phyloP scores from a whole-genome alignment of 1,140 invertebrate species.

The Teleopsis dalmanni region DNA sequence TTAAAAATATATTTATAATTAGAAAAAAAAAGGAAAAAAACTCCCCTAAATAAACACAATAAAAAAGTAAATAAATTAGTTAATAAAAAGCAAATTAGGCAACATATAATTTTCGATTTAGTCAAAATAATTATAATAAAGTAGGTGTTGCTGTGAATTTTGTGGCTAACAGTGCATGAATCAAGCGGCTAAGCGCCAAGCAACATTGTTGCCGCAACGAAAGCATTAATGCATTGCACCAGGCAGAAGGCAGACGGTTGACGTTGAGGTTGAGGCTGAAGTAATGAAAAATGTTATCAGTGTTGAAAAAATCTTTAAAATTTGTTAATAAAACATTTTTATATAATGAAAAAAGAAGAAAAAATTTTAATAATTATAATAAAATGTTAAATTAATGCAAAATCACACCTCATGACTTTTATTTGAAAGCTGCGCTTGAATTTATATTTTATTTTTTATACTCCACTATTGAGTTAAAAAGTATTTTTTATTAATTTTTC shows the following conservation, averaged over 20 bases:
- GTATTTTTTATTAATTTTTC: too few relatives aligned
- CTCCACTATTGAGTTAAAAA: too few relatives aligned
- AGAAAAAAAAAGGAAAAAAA: constrained; percentile 1
- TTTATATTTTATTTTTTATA: too few relatives aligned
- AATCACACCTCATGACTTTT: constrained; percentile 8
- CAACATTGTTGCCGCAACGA: too few relatives aligned
- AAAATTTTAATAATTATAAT: constrained; percentile 1
- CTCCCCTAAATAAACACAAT: background rate
- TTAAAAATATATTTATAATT: too few relatives aligned
- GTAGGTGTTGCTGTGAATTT: constrained; percentile 28
- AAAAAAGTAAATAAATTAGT: background rate
- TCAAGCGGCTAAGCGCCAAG: background rate
- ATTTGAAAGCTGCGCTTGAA: background rate
- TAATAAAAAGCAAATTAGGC: constrained; percentile 32
- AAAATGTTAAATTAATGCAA: background rate
- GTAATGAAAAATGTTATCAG: too few relatives aligned
- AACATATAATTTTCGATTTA: constrained; percentile 40
- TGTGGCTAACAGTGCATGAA: constrained; percentile 6
- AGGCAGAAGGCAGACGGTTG: too few relatives aligned
- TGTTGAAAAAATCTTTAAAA: too few relatives aligned
- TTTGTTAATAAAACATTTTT: too few relatives aligned
- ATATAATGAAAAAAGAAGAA: background rate
- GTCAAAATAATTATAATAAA: constrained; percentile 32
- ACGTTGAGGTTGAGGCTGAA: too few relatives aligned
- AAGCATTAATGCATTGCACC: too few relatives aligned